Base-by-base conservation (phyloP, 2,888 invertebrate species). In the Tiliacea aurago region DNA sequence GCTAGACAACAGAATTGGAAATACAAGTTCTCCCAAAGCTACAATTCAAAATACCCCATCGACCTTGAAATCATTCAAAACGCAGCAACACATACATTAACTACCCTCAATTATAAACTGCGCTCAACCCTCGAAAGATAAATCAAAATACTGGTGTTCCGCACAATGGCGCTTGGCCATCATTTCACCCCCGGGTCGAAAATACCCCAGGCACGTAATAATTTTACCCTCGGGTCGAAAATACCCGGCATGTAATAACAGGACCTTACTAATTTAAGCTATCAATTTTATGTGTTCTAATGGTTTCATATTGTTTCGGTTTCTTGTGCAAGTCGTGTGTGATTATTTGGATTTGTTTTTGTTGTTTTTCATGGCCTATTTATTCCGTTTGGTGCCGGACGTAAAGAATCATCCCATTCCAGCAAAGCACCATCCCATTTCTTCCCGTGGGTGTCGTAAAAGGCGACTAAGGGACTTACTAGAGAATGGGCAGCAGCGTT, bases 211-310 rank as follows among this genome's bases (percentile, higher is more conserved):
- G 58, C 59, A 33, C 37, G 58, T 69, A 75, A 73, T 71, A 53
- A 58, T 53, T 53, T 53, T 13, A 53, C 53, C 65, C 76, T 66
- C 20, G 51, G 58, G 67, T 73, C 72, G 61, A 73, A 74, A 78
- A 73, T 70, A 61, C 43, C 75, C 61, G 47, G 47, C 51, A 47
- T 70, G 78, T 76, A 78, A 73, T 85, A 78, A 76, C 70, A 71
- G 15, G 70, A 55, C 76, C 71, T 72, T 62, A 55, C 84, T 86
- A 86, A 86, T 86, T 84, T 79, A 53, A 58, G 70, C 68, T 55
- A 85, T 86, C 81, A 77, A 81, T 85, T 81, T 65, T 43, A 15
- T 59, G 49, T 72, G 64, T 70, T 64, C 41, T 81, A 81, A 85
- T 80, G 76, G 55, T 33, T 56, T 43, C n/a, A n/a, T 62, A 70